These are phyloP conservation scores for Hylaea fasciaria DNA, from an alignment of 2,888 invertebrate species.

Conservation along the genomic window DNA sequence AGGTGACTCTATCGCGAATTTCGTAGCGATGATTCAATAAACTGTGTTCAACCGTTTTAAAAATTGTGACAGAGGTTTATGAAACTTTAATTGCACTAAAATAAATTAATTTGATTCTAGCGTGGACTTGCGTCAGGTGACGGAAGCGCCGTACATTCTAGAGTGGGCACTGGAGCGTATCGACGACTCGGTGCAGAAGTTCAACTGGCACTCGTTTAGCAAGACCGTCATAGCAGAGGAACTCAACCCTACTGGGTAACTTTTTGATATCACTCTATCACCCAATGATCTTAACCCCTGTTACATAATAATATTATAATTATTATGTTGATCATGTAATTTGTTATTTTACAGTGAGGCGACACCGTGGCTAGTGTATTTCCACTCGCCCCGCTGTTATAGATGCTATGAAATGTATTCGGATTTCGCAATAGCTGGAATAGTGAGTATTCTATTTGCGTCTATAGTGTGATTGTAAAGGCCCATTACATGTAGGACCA, in stretches of 20 bases:
- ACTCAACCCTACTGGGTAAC: constrained; percentile 65
- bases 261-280: too few relatives aligned
- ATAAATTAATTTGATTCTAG: constrained; percentile 47
- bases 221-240: constrained; percentile 67
- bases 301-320: background rate
- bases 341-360: too few relatives aligned
- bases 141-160: constrained; percentile 69
- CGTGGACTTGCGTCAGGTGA: constrained; percentile 63
- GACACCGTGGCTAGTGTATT: constrained; percentile 77
- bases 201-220: constrained; percentile 67
- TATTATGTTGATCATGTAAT: too few relatives aligned
- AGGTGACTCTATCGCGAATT: too few relatives aligned
- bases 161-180: constrained; percentile 73
- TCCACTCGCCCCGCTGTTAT: constrained; percentile 76
- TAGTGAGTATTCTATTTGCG: constrained; percentile 69
- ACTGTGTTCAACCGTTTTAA: too few relatives aligned
- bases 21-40: too few relatives aligned
- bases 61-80: too few relatives aligned
- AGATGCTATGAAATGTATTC: constrained; percentile 74
- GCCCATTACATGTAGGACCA: too few relatives aligned
- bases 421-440: constrained; percentile 73
- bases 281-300: too few relatives aligned
- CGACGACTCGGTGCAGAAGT: constrained; percentile 64
- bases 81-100: too few relatives aligned
- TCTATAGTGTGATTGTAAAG: too few relatives aligned